These are phyloP conservation scores for Seriola aureovittata DNA, from an alignment of 2,113 vertebrate genomes.

Conservation along the genomic window DNA sequence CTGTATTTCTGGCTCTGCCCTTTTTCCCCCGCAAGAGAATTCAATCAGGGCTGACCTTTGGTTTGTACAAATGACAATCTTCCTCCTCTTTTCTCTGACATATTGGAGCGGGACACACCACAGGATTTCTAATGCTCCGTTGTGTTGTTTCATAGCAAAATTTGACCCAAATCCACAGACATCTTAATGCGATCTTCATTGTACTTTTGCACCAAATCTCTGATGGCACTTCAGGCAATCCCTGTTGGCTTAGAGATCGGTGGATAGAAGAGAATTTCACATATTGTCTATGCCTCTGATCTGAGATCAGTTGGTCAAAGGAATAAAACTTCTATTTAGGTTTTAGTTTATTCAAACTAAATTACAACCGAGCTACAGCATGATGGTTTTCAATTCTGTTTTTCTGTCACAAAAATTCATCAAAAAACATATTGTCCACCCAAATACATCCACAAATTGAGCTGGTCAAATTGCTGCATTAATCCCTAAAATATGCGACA, in stretches of 20 bases:
- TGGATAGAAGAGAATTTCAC: neutral
- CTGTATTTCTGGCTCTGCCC: slow-evolving; percentile 53
- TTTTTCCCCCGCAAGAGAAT: slow-evolving; percentile 57
- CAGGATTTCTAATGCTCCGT: slow-evolving; percentile 28
- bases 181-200: slow-evolving; percentile 22
- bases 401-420: slow-evolving; percentile 13
- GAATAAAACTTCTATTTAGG: neutral
- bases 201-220: slow-evolving; percentile 15
- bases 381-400: neutral
- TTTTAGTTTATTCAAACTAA: neutral
- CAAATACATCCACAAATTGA: slow-evolving; percentile 28
- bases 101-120: slow-evolving; percentile 41
- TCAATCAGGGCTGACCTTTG: slow-evolving; percentile 76
- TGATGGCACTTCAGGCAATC: neutral
- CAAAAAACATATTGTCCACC: slow-evolving; percentile 42
- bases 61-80: slow-evolving; percentile 67
- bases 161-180: slow-evolving; percentile 44
- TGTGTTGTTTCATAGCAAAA: slow-evolving; percentile 26
- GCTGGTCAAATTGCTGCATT: slow-evolving; percentile 29
- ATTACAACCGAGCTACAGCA: neutral
- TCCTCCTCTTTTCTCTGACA: slow-evolving; percentile 43
- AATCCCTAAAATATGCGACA: slow-evolving; percentile 50
- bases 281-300: neutral
- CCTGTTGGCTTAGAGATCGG: slow-evolving; percentile 4
- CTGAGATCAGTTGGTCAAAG: neutral